phyloP scores from a whole-genome alignment of 2,888 invertebrate species.

The Scelioninae gen. 1 region DNA sequence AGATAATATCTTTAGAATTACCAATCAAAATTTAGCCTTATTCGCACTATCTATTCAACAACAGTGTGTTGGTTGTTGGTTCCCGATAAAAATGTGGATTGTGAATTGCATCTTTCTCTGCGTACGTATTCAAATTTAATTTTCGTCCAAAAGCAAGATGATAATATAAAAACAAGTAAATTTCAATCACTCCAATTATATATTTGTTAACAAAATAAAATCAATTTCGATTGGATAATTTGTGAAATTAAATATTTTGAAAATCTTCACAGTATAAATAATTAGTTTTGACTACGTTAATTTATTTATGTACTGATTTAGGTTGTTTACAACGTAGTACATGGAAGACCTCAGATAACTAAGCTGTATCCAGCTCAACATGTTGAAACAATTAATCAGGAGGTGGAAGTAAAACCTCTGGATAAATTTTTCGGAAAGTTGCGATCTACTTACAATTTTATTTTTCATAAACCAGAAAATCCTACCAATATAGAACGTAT shows the following conservation, averaged over 20 bases:
- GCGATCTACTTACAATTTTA: constrained; percentile 78
- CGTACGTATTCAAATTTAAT: constrained; percentile 29
- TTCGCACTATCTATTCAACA: background rate
- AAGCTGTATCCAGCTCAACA: constrained; percentile 78
- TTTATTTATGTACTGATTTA: constrained; percentile 45
- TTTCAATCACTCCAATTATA: background rate
- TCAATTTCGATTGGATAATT: too few species aligned
- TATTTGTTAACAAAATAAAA: too few species aligned
- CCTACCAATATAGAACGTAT: constrained; percentile 77
- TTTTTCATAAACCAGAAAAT: constrained; percentile 77
- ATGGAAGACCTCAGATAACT: constrained; percentile 77
- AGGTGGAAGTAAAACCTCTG: constrained; percentile 74
- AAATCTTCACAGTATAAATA: too few species aligned
- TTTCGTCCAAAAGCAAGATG: background rate
- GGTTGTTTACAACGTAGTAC: constrained; percentile 74
- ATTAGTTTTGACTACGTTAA: background rate
- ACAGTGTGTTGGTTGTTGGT: background rate
- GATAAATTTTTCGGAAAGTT: constrained; percentile 79
- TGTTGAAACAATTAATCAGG: constrained; percentile 72
- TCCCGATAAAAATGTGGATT: constrained; percentile 33
- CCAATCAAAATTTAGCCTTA: constrained; percentile 8
- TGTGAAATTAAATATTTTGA: too few species aligned
- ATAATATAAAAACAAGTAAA: background rate
- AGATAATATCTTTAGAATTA: constrained; percentile 28
- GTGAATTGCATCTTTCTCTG: constrained; percentile 29